These are phyloP conservation scores for Threskiornis aethiopicus DNA, from an alignment of 2,797 vertebrate species.

Conservation along the genomic window DNA sequence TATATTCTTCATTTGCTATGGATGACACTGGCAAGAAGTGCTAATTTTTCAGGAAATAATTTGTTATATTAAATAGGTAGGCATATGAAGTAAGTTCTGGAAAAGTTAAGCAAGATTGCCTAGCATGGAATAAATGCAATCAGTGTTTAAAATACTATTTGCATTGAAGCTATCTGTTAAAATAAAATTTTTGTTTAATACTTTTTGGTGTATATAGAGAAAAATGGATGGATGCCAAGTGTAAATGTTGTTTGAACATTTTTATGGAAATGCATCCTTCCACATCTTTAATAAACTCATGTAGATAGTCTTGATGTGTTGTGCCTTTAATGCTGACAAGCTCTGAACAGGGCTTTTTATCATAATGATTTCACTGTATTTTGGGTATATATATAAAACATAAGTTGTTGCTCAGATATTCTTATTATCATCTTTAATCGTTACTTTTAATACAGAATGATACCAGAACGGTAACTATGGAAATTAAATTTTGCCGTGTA, in stretches of 20 bases:
- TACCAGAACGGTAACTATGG: not conserved
- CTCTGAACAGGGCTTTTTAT: not conserved
- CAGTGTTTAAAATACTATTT: not conserved
- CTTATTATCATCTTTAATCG: not conserved
- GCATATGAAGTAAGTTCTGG: not conserved
- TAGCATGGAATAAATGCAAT: not conserved
- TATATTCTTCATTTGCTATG: not conserved
- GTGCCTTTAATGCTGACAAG: not conserved
- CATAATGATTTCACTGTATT: not conserved
- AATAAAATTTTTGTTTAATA: not conserved
- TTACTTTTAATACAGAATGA: not conserved
- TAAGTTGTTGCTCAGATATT: not conserved
- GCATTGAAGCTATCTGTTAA: not conserved
- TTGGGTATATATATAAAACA: not conserved
- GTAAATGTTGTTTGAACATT: not conserved
- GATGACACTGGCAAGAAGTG: not conserved
- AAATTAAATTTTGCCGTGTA: not conserved
- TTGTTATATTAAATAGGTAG: not conserved
- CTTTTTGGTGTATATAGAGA: not conserved
- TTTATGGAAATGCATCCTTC: not conserved
- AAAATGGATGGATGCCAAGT: not conserved
- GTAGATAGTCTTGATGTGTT: not conserved
- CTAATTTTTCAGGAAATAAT: not conserved
- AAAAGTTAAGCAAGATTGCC: not conserved
- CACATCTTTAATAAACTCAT: not conserved